Conservation (phyloP, 2,797 vertebrate genomes). For the Anguilla pacifica region DNA sequence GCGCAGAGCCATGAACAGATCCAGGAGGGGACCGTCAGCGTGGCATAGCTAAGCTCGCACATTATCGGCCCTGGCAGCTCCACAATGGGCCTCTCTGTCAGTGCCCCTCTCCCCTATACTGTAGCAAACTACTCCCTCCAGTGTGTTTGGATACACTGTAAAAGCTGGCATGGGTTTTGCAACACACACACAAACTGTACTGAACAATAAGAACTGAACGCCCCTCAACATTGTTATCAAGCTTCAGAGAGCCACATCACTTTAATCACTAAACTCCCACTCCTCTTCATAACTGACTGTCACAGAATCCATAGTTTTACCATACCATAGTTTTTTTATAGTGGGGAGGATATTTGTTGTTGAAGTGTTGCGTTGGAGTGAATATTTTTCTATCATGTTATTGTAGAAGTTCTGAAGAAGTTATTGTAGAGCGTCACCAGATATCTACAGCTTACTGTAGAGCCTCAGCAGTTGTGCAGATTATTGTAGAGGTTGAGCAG, state of each 20-base stretch:
- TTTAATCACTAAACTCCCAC: not conserved
- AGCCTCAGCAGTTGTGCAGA: not conserved
- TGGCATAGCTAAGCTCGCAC: not conserved
- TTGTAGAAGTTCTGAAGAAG: too few species aligned
- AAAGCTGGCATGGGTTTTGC: not conserved
- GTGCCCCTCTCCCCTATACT: not conserved
- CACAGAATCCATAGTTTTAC: not conserved
- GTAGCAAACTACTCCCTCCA: not conserved
- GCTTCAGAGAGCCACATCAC: not conserved
- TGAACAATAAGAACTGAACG: not conserved
- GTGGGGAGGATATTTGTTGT: not conserved
- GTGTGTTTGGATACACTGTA: not conserved
- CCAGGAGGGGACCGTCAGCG: not conserved
- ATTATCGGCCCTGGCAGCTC: not conserved
- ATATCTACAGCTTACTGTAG: too few species aligned
- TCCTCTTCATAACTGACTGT: not conserved
- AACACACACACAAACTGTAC: not conserved
- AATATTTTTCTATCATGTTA: not conserved
- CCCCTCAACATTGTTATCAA: not conserved
- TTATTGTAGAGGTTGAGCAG: not conserved
- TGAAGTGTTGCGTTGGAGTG: not conserved
- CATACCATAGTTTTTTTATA: not conserved
- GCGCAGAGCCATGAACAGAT: not conserved
- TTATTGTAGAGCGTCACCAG: too few species aligned
- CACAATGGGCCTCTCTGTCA: not conserved